Evolutionary conservation across 2,113 vertebrate genomes (phyloP), one percentile per base, ranked within the genome.

Genomic region (Fregetta grallaria): DNA sequence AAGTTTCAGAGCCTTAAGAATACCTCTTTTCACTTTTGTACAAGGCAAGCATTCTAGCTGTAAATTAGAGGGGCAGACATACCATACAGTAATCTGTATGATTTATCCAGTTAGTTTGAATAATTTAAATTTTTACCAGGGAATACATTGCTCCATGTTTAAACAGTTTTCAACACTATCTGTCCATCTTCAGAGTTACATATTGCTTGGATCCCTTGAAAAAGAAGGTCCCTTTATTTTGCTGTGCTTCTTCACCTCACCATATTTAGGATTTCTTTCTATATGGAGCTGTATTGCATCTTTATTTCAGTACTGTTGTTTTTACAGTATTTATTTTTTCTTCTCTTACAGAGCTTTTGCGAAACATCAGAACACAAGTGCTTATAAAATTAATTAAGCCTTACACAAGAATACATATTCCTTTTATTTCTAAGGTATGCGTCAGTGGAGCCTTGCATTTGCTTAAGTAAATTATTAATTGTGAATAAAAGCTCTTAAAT

Each of bases 351-450:
- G 99, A 99, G 96, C 99, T 99, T 96, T 98, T 99, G 98, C 96
- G 99, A 96, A 99, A 99, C 98, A 99, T 99, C 98, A 99, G 99
- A 99, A 99, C 99, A 98, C 99, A 99, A 99, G 99, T 99, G 98
- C 99, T 99, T 98, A 99, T 99, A 98, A 99, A 99, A 98, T 99
- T 99, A 99, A 99, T 99, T 98, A 99, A 99, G 98, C 99, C 99
- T 97, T 99, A 99, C 98, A 99, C 99, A 95, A 99, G 99, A 99
- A 99, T 99, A 99, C 99, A 99, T 99, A 99, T 99, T 99, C 99
- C 99, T 95, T 99, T 99, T 98, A 99, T 99, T 98, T 99, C 99
- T 96, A 99, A 99, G 99, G 99, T 99, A 98, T 52, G 96, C 96
- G 59, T 52, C 70, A 74, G 38, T 66, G 53, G 26, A 86, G 68